Evolutionary conservation across 2,888 invertebrate genomes (phyloP).

Genomic region (Drosophila recens): DNA sequence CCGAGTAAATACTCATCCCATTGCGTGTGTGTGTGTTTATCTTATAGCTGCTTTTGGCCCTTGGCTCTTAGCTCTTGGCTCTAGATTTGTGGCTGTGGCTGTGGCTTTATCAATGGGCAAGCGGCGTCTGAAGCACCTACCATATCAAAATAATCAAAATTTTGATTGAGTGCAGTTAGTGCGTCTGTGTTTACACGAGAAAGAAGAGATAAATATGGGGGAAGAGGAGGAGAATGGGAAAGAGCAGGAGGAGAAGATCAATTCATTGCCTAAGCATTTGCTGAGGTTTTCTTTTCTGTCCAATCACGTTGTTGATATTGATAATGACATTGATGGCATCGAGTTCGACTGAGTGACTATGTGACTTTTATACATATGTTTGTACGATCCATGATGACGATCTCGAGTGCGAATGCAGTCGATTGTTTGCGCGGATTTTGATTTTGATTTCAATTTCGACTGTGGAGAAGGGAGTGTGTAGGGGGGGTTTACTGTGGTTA

Average conservation of each 20-base stretch:
- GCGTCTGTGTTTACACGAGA: conserved; percentile 73
- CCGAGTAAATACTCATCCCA: conserved; percentile 52
- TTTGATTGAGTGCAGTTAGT: conserved; percentile 81
- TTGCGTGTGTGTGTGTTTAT: conserved; percentile 44
- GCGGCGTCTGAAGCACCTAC: conserved; percentile 70
- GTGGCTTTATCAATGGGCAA: conserved; percentile 65
- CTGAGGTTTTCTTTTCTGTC: conserved; percentile 59
- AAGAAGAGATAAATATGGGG: background rate
- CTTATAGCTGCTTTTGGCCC: conserved; percentile 30
- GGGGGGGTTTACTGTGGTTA: conserved; percentile 23
- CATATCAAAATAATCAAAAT: conserved; percentile 81
- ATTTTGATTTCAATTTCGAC: conserved; percentile 49
- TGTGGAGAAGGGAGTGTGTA: conserved; percentile 10
- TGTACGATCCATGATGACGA: conserved; percentile 35
- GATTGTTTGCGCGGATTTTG: conserved; percentile 77
- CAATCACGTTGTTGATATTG: conserved; percentile 83
- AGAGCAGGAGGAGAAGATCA: conserved; percentile 28
- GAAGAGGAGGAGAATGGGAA: background rate
- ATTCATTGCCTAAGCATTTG: conserved; percentile 58
- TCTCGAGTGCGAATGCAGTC: conserved; percentile 74
- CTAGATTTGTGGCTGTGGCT: conserved; percentile 5
- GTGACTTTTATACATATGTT: conserved; percentile 38
- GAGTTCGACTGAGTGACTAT: conserved; percentile 77
- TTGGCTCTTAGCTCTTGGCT: conserved; percentile 9
- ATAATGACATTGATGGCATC: conserved; percentile 83